These are phyloP conservation scores for Dendrocincla tyrannina DNA, from an alignment of 2,797 vertebrate species.

Conservation along the genomic window DNA sequence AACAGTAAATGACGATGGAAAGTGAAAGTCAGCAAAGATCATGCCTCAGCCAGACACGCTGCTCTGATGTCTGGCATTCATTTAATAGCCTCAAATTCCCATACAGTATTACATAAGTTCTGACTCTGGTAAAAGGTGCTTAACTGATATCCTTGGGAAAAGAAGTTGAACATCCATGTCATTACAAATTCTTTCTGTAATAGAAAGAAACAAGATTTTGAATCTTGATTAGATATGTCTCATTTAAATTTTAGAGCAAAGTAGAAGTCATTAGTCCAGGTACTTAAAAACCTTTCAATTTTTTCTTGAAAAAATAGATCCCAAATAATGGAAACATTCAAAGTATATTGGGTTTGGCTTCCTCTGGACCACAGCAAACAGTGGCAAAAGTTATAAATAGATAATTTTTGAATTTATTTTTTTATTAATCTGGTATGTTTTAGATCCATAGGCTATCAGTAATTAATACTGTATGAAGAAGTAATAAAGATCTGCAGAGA, in stretches of 20 bases:
- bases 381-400: not conserved
- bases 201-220: not conserved
- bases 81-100: constrained; percentile 21
- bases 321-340: not conserved
- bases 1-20: not conserved
- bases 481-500: not conserved
- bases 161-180: not conserved
- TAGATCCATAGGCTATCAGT: not conserved
- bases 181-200: not conserved
- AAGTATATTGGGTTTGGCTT: not conserved
- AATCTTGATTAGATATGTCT: not conserved
- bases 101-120: not conserved
- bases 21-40: not conserved
- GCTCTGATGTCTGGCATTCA: not conserved
- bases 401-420: not conserved
- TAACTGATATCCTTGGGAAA: not conserved
- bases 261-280: not conserved
- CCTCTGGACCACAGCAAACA: not conserved
- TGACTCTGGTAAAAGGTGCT: not conserved
- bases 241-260: not conserved
- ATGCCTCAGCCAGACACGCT: not conserved
- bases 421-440: not conserved
- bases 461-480: not conserved
- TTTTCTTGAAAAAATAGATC: not conserved
- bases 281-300: not conserved